Conservation (phyloP, 1,140 invertebrate genomes). For the Drosophila triauraria region DNA sequence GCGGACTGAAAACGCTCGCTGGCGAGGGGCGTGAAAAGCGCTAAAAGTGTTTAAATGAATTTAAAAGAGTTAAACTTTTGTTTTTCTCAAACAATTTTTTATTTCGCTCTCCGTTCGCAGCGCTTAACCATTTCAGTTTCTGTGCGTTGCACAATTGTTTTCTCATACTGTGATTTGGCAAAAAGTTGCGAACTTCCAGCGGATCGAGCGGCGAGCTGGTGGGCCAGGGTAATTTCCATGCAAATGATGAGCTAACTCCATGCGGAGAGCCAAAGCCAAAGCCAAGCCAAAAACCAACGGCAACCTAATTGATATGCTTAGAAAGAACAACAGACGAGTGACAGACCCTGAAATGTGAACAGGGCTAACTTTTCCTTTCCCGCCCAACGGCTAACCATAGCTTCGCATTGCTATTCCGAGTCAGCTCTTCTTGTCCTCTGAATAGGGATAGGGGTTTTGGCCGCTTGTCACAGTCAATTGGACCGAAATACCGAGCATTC, state of each 20-base stretch:
- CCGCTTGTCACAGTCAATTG: constrained; percentile 14
- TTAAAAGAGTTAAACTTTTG: constrained; percentile 72
- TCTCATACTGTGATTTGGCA: constrained; percentile 53
- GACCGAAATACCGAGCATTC: constrained; percentile 7
- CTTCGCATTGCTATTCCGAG: neutral
- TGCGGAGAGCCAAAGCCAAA: constrained; percentile 21
- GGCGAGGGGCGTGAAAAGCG: constrained; percentile 67
- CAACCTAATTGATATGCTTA: constrained; percentile 71
- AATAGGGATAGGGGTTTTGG: neutral
- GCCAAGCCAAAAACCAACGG: constrained; percentile 44
- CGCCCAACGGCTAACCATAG: neutral
- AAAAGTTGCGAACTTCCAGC: constrained; percentile 57
- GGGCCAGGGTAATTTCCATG: constrained; percentile 61
- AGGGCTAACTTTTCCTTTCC: constrained; percentile 25
- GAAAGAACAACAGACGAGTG: constrained; percentile 65
- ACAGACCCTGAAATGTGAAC: constrained; percentile 61
- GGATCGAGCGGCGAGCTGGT: neutral
- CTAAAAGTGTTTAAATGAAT: constrained; percentile 79
- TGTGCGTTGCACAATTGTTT: constrained; percentile 61
- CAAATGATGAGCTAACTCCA: constrained; percentile 58
- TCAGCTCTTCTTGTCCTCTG: neutral
- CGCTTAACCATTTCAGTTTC: constrained; percentile 41
- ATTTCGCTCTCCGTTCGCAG: constrained; percentile 1
- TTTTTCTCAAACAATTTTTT: constrained; percentile 44
- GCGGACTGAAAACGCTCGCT: constrained; percentile 39